Evolutionary conservation across 2,888 invertebrate species (phyloP), one percentile per base, ranked within the genome.

Genomic region (Cephus runcator): DNA sequence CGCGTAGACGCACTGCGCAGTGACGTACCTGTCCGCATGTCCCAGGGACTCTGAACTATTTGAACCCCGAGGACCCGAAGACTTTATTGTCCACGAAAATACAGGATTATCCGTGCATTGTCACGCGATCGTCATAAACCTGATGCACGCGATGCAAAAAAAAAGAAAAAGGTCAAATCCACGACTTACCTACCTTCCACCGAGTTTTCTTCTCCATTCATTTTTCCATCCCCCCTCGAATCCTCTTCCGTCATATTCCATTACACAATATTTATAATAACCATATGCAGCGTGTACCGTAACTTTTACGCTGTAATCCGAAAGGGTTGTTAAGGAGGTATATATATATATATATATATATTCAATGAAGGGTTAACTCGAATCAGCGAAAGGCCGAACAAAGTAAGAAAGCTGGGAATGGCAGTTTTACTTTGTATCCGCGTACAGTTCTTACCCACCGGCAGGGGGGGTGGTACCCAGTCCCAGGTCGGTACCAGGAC

Each of bases 71-170:
- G 15, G 1, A 56, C 40, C 36, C 12, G 6, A 56, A 9, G 23
- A 23, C 40, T 6, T 23, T 2, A 56, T 73, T 73, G 74, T 73
- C 34, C 34, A 15, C 74, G 35, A 12, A 84, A 84, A 84, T 82
- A 82, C 78, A 80, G 84, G 86, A 86, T 86, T 85, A 85, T 85
- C 85, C 85, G 82, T 81, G 83, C 83, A 86, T 85, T 85, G 84
- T 86, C 83, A 80, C 81, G 76, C 31, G 23, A 34, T 34, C 35
- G 74, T 35, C 71, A 3, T 56, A 15, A 56, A 56, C 40, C 40
- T 0, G 23, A 9, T 23, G 23, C 40, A 56, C 40, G 40, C 23
- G 40, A 56, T 56, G 23, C 23, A 56, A 56, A 56, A 56, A 56
- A 6, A 35, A 11, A 34, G 0, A 40, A 40, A 23, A 23, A 40